phyloP scores from a whole-genome alignment of 2,113 vertebrate species.

The Pungitius pungitius region DNA sequence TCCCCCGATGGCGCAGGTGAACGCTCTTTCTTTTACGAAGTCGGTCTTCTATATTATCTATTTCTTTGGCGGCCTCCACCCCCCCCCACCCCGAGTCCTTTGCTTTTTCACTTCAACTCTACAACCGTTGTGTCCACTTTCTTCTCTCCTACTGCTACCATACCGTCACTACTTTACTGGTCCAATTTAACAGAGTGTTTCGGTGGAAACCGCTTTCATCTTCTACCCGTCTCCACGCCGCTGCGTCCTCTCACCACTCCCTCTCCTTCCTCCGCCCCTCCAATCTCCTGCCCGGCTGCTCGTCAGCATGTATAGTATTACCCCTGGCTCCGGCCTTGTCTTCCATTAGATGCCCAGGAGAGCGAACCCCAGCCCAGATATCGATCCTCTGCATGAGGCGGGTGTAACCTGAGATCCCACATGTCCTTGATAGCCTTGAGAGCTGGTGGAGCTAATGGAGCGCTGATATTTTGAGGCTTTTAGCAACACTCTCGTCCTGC shows the following conservation, averaged over 20 bases:
- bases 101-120: constrained; percentile 6
- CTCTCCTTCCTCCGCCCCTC: constrained; percentile 44
- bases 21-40: constrained; percentile 6
- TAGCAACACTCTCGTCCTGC: constrained; percentile 54
- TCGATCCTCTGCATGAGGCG: constrained; percentile 92
- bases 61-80: constrained; percentile 11
- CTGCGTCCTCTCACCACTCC: constrained; percentile 80
- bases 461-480: constrained; percentile 65
- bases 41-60: constrained; percentile 15
- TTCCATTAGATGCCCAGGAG: constrained; percentile 96
- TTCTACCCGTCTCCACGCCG: constrained; percentile 36
- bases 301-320: constrained; percentile 95
- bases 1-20: neutral
- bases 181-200: constrained; percentile 40
- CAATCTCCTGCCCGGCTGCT: constrained; percentile 60
- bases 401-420: constrained; percentile 90
- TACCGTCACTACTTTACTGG: neutral
- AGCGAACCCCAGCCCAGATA: constrained; percentile 94
- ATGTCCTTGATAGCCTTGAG: constrained; percentile 77
- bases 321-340: constrained; percentile 89
- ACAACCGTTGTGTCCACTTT: neutral
- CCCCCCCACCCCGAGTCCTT: constrained; percentile 4
- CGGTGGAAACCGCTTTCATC: constrained; percentile 56
- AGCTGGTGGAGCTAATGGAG: constrained; percentile 79
- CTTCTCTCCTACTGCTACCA: constrained; percentile 42